Percentiles rank a stretch among this genome's conserved stretches.
Evolutionary conservation across 2,888 invertebrate species (phyloP).

Genomic region (Agrotis exclamationis): DNA sequence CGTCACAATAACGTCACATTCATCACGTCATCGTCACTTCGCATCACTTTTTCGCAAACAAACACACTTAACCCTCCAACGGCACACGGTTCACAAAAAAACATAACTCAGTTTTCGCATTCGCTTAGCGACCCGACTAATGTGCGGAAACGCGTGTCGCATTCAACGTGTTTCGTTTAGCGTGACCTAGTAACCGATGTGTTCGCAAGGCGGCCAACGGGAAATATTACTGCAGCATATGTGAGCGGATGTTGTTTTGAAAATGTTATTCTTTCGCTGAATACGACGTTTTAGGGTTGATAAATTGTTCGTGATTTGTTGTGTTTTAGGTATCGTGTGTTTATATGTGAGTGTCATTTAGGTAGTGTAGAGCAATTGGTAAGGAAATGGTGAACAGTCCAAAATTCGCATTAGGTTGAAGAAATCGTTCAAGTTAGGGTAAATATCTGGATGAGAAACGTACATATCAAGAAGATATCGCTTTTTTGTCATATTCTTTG

Average conservation of each 20-base stretch:
- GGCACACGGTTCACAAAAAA: slow-evolving; percentile 2
- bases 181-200: slow-evolving; percentile 53
- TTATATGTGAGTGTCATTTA: not conserved
- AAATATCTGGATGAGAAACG: not conserved
- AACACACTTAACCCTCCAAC: slow-evolving; percentile 16
- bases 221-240: slow-evolving; percentile 24
- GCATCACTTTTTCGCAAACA: not conserved
- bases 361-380: too few relatives aligned
- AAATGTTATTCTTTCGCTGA: not conserved
- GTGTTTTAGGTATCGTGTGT: not conserved
- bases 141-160: slow-evolving; percentile 47
- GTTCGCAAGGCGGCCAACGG: slow-evolving; percentile 5
- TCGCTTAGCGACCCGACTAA: slow-evolving; percentile 41
- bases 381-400: not conserved
- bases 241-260: slow-evolving; percentile 12
- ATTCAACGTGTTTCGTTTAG: slow-evolving; percentile 46
- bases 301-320: slow-evolving; percentile 7
- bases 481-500: too few relatives aligned
- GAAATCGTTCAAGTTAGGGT: not conserved
- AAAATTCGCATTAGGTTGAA: not conserved
- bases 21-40: not conserved
- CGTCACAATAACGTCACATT: not conserved
- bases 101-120: slow-evolving; percentile 30
- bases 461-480: too few relatives aligned
- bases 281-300: slow-evolving; percentile 12